Evolutionary conservation across 1,140 invertebrate species (phyloP), one percentile per base, ranked within the genome.

Genomic region (Brachionus manjavacas): DNA sequence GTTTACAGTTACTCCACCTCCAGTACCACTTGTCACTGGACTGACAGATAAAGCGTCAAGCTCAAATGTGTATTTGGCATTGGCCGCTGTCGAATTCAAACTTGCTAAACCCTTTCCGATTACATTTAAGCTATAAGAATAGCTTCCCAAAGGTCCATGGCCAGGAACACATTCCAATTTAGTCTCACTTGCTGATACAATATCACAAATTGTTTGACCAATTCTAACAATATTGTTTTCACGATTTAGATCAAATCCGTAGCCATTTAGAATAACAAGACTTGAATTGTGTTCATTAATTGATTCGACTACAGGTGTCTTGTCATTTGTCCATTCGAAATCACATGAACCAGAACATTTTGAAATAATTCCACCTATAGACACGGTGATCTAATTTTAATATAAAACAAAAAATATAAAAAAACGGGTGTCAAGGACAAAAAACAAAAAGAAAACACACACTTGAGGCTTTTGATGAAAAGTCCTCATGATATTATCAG

Each of bases 401-500:
- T n/a, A n/a, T n/a, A n/a, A n/a, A n/a, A n/a, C n/a, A n/a, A n/a
- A n/a, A 76, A 31, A 43, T 23, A 41, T 41, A 84, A 35, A n/a
- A 16, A 55, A 55, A 55, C 4, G 0, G 31, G 1, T 35, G 0
- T 35, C 7, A 35, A 7, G 31, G 7, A 35, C 31, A 35, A 7
- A 6, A 0, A 35, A 35, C 6, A 6, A 35, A 35, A 35, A 35
- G n/a, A n/a, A n/a, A n/a, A n/a, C n/a, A n/a, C n/a, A n/a, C n/a
- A 85, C 85, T 43, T 85, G 85, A 12, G 87, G 86, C 64, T 79
- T 85, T n/a, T 20, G 8, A 64, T 88, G 85, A 9, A 83, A 25
- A 12, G 87, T 87, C 60, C 86, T 76, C 3, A 87, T 46, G 79
- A 87, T 85, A 83, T 87, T 86, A 12, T 87, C 88, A 16, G 84